These are phyloP conservation scores for Heliconius congener DNA, from an alignment of 1,140 invertebrate species.

Conservation along the genomic window DNA sequence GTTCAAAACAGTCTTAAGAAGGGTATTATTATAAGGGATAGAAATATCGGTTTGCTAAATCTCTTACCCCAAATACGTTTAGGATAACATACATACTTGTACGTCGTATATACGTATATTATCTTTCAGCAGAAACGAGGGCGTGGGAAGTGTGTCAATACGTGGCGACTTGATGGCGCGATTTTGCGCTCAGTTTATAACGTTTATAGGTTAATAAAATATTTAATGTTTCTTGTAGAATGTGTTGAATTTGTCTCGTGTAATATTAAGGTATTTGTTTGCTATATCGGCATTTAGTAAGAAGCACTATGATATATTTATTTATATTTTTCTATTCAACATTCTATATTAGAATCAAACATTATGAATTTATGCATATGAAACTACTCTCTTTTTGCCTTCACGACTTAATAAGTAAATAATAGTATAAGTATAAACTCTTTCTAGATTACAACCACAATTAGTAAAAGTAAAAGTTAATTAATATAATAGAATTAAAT, in stretches of 20 bases:
- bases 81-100: conserved; percentile 22
- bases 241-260: background rate
- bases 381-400: too few species aligned
- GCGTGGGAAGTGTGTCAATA: conserved; percentile 26
- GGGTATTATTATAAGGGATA: background rate
- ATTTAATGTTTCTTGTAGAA: background rate
- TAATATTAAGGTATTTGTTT: background rate
- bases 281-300: background rate
- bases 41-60: conserved; percentile 14
- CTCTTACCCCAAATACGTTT: conserved; percentile 27
- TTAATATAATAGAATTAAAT: too few species aligned
- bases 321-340: too few species aligned
- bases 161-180: conserved; percentile 23
- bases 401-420: too few species aligned
- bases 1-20: background rate
- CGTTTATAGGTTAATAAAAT: conserved; percentile 15
- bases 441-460: too few species aligned
- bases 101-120: background rate
- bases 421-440: too few species aligned
- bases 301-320: too few species aligned
- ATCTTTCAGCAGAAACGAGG: conserved; percentile 27
- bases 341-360: too few species aligned
- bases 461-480: too few species aligned
- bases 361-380: too few species aligned
- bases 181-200: conserved; percentile 22